phyloP scores from a whole-genome alignment of 2,113 vertebrate species.

The Marcusenius ussheri region DNA sequence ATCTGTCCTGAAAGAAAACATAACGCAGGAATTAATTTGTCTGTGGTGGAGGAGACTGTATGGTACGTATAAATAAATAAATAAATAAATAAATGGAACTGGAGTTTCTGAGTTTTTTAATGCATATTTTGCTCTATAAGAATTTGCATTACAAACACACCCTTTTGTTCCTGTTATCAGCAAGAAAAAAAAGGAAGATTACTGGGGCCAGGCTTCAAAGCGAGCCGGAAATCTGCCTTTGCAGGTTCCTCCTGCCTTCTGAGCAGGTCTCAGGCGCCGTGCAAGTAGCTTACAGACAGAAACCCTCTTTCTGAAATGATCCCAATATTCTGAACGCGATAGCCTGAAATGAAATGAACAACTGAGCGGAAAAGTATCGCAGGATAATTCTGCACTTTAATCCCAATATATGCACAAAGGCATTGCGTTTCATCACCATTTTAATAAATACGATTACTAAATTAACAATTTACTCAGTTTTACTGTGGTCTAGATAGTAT shows the following conservation, averaged over 20 bases:
- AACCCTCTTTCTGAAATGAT: neutral
- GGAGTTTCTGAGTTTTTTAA: neutral
- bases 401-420: neutral
- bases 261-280: neutral
- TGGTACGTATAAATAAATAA: neutral
- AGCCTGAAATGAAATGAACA: neutral
- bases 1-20: neutral
- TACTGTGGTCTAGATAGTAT: neutral
- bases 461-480: neutral
- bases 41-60: neutral
- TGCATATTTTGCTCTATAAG: conserved; percentile 1
- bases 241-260: neutral
- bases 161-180: conserved; percentile 7
- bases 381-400: neutral
- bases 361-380: neutral
- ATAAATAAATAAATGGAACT: neutral
- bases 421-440: neutral
- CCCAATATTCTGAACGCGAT: neutral
- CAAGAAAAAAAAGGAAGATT: conserved; percentile 13
- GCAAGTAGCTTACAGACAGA: conserved; percentile 16
- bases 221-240: conserved; percentile 11
- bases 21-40: neutral
- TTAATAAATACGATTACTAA: neutral
- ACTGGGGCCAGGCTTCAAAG: neutral
- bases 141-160: conserved; percentile 15